Percentiles rank a stretch among this genome's conserved stretches.
Conservation (phyloP, 2,113 vertebrate species). For the Riparia riparia region DNA sequence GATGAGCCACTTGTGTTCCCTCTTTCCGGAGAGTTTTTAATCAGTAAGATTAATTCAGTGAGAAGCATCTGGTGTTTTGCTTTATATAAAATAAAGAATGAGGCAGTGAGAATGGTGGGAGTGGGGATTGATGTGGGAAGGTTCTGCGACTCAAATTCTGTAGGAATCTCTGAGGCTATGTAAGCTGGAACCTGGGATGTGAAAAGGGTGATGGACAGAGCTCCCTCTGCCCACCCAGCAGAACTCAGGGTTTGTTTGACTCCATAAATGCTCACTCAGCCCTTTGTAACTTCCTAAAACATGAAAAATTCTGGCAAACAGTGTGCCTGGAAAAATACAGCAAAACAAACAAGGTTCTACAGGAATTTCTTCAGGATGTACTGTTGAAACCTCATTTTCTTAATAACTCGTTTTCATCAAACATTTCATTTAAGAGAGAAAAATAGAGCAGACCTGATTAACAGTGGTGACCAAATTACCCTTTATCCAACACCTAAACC, state of each 20-base stretch:
- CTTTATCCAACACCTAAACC: not conserved
- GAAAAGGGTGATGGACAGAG: not conserved
- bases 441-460: not conserved
- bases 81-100: not conserved
- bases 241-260: not conserved
- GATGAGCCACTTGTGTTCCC: not conserved
- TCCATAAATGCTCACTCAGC: not conserved
- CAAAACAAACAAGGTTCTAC: not conserved
- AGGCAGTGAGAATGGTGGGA: not conserved
- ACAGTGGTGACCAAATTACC: not conserved
- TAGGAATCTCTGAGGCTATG: fast-evolving
- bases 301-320: not conserved
- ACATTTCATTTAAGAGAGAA: not conserved
- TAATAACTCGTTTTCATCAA: not conserved
- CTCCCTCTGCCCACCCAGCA: not conserved
- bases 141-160: not conserved
- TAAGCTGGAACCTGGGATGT: not conserved
- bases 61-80: not conserved
- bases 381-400: not conserved
- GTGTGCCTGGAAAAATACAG: not conserved
- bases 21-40: not conserved
- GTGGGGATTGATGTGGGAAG: not conserved
- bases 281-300: not conserved
- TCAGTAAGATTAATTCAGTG: not conserved
- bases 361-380: not conserved